Conservation (phyloP, 1,140 invertebrate genomes). For the Sipha flava region DNA sequence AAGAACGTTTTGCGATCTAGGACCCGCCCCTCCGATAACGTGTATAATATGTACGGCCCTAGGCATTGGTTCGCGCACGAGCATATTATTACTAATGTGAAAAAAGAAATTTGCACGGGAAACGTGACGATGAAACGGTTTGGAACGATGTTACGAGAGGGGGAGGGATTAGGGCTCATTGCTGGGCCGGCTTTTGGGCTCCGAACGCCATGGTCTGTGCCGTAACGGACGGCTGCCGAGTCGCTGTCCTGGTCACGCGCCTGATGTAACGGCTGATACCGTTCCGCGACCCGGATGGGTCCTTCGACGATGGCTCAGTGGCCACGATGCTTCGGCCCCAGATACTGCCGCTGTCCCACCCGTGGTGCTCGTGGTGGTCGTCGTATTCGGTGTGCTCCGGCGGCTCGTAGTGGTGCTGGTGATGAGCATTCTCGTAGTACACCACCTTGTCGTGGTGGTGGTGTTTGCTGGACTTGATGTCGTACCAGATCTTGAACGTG, state of each 20-base stretch:
- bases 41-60: too few relatives aligned
- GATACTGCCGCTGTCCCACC: constrained; percentile 36
- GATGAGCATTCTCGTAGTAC: constrained; percentile 41
- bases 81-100: too few relatives aligned
- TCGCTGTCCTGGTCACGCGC: neutral
- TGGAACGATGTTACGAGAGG: neutral
- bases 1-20: too few relatives aligned
- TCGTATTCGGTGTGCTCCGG: constrained; percentile 38
- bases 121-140: too few relatives aligned
- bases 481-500: constrained; percentile 40
- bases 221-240: neutral
- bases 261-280: neutral
- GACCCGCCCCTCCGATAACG: too few relatives aligned
- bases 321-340: constrained; percentile 39
- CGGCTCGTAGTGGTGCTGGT: constrained; percentile 40
- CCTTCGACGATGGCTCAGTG: constrained; percentile 29
- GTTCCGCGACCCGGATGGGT: neutral
- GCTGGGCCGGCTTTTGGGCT: neutral
- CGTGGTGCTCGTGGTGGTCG: constrained; percentile 35
- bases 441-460: constrained; percentile 37
- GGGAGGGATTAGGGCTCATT: too few relatives aligned
- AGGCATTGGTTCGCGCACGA: too few relatives aligned
- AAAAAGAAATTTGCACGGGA: too few relatives aligned
- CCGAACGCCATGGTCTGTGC: neutral
- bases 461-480: constrained; percentile 33